Percentiles rank a stretch among this genome's conserved stretches.
These are phyloP conservation scores for Achatina immaculata DNA, from an alignment of 1,140 invertebrate species.

Conservation along the genomic window DNA sequence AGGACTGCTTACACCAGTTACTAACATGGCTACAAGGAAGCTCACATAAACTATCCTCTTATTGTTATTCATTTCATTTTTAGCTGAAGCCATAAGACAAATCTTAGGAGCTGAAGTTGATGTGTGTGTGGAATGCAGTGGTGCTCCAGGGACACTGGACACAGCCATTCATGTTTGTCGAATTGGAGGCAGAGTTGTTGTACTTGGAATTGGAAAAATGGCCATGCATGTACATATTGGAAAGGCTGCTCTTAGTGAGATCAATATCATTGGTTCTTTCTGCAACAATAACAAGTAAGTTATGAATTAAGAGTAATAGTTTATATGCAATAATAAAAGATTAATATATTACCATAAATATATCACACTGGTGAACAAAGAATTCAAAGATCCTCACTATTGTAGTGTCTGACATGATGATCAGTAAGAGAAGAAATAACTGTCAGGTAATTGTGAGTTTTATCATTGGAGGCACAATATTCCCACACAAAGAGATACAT, in stretches of 20 bases:
- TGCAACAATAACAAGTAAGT: constrained; percentile 19
- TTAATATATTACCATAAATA: background rate
- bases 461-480: too few relatives aligned
- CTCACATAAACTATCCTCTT: too few relatives aligned
- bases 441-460: too few relatives aligned
- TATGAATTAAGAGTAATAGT: background rate
- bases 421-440: too few relatives aligned
- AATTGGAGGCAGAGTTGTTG: background rate
- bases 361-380: background rate
- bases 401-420: too few relatives aligned
- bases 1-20: too few relatives aligned
- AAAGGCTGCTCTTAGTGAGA: background rate
- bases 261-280: background rate
- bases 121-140: background rate
- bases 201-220: background rate
- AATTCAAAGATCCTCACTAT: background rate
- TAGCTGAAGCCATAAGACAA: constrained; percentile 8
- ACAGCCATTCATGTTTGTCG: background rate
- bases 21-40: too few relatives aligned
- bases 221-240: background rate
- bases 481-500: too few relatives aligned
- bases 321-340: background rate
- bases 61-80: too few relatives aligned
- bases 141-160: background rate
- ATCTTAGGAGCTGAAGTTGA: background rate